These are phyloP conservation scores for Nymphalis io DNA, from an alignment of 1,140 invertebrate genomes.

Conservation along the genomic window DNA sequence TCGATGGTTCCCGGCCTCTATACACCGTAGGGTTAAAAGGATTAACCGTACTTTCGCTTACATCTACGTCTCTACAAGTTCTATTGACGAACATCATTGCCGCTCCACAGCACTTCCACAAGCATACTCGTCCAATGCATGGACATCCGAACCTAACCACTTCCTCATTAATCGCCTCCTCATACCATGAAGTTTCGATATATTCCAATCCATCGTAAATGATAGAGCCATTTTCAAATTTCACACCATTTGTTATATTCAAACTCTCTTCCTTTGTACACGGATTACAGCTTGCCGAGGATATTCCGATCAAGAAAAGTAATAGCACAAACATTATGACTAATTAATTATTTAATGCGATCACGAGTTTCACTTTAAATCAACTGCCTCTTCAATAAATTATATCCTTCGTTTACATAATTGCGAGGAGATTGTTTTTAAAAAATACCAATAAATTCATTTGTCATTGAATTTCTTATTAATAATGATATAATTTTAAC, in stretches of 20 bases:
- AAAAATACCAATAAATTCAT: constrained; percentile 16
- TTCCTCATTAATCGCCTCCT: constrained; percentile 44
- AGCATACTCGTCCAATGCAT: constrained; percentile 56
- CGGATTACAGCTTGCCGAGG: constrained; percentile 42
- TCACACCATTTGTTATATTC: constrained; percentile 54
- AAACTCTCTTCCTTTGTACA: constrained; percentile 57
- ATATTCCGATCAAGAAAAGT: constrained; percentile 36
- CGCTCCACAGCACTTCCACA: constrained; percentile 62
- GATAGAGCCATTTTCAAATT: constrained; percentile 54
- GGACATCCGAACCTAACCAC: constrained; percentile 54
- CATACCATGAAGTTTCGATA: constrained; percentile 51
- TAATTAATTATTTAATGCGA: not conserved
- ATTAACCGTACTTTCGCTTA: constrained; percentile 41
- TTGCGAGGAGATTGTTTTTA: not conserved
- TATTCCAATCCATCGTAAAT: constrained; percentile 55
- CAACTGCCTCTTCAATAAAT: not conserved
- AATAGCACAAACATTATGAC: constrained; percentile 45
- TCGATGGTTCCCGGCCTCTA: constrained; percentile 45
- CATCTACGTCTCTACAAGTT: constrained; percentile 42
- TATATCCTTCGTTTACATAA: not conserved
- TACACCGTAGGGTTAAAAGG: constrained; percentile 61
- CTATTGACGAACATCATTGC: constrained; percentile 47
- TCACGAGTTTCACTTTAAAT: constrained; percentile 13
- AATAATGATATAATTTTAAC: constrained; percentile 41
- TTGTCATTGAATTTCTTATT: constrained; percentile 30